Conservation (phyloP, 2,888 invertebrate genomes). For the Drymonia ruficornis region DNA sequence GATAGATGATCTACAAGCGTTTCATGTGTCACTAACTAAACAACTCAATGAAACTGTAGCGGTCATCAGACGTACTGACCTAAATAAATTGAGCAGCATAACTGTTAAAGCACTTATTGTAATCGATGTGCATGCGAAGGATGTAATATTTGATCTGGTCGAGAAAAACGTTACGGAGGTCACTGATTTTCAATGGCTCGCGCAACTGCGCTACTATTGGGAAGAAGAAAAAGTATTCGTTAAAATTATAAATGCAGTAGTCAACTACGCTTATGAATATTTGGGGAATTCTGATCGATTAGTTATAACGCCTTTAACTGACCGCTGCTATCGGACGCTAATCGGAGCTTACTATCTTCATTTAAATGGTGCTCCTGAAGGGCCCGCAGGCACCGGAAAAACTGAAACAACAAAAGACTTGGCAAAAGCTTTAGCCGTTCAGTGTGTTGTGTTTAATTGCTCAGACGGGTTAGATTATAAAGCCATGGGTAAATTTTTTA, state of each 20-base stretch:
- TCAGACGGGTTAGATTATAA: slow-evolving; percentile 94
- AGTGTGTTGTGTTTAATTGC: slow-evolving; percentile 95
- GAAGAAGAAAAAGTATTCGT: slow-evolving; percentile 88
- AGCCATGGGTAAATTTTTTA: slow-evolving; percentile 94
- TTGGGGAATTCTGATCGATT: slow-evolving; percentile 92
- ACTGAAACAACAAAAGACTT: slow-evolving; percentile 97
- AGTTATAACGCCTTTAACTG: slow-evolving; percentile 90
- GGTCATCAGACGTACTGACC: slow-evolving; percentile 88
- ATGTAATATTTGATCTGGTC: slow-evolving; percentile 89
- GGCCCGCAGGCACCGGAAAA: slow-evolving; percentile 95
- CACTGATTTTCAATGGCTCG: slow-evolving; percentile 93
- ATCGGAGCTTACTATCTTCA: slow-evolving; percentile 93
- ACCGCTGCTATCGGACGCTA: slow-evolving; percentile 92
- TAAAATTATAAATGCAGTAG: slow-evolving; percentile 91
- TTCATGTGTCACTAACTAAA: slow-evolving; percentile 80
- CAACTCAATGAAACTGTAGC: slow-evolving; percentile 91
- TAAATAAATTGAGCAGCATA: slow-evolving; percentile 89
- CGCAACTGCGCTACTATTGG: slow-evolving; percentile 93
- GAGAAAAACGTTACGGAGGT: slow-evolving; percentile 87
- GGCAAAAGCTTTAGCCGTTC: slow-evolving; percentile 95
- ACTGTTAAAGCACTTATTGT: slow-evolving; percentile 93
- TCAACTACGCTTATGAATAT: slow-evolving; percentile 93
- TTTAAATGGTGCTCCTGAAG: slow-evolving; percentile 93
- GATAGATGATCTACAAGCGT: slow-evolving; percentile 81
- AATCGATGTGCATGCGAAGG: slow-evolving; percentile 94